These are phyloP conservation scores for Crioceris asparagi DNA, from an alignment of 2,888 invertebrate genomes.

Conservation along the genomic window DNA sequence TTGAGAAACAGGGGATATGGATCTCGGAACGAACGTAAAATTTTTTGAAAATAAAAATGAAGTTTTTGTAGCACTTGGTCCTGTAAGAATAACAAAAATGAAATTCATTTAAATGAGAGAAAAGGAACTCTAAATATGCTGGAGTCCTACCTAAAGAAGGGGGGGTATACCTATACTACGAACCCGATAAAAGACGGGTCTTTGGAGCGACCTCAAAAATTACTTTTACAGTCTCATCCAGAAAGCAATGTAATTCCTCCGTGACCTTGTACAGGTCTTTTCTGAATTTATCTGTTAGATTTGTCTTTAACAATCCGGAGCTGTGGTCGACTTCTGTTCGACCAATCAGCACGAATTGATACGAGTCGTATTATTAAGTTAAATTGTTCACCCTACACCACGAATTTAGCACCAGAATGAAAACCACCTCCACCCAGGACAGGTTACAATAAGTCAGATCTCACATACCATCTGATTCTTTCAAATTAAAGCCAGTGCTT, in stretches of 20 bases:
- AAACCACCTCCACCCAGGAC: no score
- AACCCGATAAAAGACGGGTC: conserved; percentile 23
- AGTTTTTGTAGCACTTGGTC: conserved; percentile 9
- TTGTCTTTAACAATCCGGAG: conserved; percentile 38
- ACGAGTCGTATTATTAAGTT: no score
- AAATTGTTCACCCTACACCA: no score
- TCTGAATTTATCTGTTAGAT: conserved; percentile 39
- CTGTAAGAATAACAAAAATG: conserved; percentile 13
- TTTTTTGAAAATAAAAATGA: conserved; percentile 8
- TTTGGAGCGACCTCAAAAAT: conserved; percentile 41
- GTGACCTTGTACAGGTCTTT: conserved; percentile 35
- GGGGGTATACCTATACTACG: conserved; percentile 35
- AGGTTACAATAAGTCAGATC: no score
- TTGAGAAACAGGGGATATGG: conserved; percentile 2
- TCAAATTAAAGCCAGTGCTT: no score
- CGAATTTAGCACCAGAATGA: no score
- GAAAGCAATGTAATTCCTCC: conserved; percentile 40
- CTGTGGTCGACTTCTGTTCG: conserved; percentile 21
- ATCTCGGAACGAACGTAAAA: conserved; percentile 9
- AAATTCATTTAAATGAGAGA: background rate
- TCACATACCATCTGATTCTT: no score
- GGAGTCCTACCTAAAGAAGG: conserved; percentile 38
- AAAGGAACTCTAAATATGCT: conserved; percentile 25
- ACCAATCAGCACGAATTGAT: conserved; percentile 29
- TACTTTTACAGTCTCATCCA: conserved; percentile 42